Evolutionary conservation across 2,797 vertebrate genomes (phyloP).

Genomic region (Cossypha caffra): DNA sequence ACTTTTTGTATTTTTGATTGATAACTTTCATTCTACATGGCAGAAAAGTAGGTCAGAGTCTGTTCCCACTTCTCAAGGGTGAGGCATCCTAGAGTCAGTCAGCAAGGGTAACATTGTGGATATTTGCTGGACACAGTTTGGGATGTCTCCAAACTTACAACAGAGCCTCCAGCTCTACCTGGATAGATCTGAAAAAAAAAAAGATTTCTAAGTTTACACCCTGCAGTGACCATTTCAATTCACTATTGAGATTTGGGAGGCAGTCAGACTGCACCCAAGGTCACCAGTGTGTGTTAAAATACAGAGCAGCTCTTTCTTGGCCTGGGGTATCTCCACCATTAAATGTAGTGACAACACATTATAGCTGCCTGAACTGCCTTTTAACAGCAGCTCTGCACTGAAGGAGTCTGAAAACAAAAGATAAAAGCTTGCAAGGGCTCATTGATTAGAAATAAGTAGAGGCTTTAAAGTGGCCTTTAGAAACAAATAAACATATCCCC

Average conservation of each 20-base stretch:
- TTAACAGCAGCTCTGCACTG: constrained; percentile 23
- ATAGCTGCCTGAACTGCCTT: not conserved
- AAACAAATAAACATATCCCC: constrained; percentile 50
- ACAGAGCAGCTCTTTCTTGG: not conserved
- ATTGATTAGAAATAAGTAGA: constrained; percentile 51
- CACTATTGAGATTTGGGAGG: not conserved
- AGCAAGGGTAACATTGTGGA: not conserved
- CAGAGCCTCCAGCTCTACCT: not conserved
- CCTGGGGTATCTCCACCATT: not conserved
- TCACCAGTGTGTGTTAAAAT: not conserved
- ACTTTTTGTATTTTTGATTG: no score
- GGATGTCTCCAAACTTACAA: not conserved
- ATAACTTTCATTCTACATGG: not conserved
- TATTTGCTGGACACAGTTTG: not conserved
- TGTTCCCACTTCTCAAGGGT: not conserved
- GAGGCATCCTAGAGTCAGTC: not conserved
- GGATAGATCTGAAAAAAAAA: not conserved
- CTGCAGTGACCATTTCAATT: not conserved
- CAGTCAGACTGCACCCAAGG: not conserved
- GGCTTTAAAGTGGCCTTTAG: constrained; percentile 53
- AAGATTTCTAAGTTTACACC: not conserved
- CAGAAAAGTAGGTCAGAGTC: not conserved
- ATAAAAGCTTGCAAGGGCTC: constrained; percentile 65
- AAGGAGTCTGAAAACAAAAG: constrained; percentile 42
- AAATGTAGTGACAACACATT: not conserved